Evolutionary conservation across 2,888 invertebrate genomes (phyloP), one percentile per base, ranked within the genome.

Genomic region (Parasteatoda lunata): DNA sequence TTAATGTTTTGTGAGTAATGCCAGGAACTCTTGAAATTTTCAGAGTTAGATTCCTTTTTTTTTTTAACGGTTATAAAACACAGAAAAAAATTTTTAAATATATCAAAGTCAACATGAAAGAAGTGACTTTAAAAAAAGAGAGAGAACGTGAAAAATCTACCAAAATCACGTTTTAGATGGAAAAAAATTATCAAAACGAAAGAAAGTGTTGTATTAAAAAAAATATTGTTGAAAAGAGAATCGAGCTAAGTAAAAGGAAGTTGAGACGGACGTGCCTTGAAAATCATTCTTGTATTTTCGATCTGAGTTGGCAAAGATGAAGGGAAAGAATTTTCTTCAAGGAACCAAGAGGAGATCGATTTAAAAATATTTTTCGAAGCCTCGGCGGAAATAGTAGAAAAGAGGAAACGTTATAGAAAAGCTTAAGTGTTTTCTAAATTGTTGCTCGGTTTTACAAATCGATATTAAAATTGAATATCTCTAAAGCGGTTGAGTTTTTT

Each of bases 191-290:
- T 30, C 30, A 30, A 70, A 47, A 45, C 9, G 47, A 52, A 77
- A 69, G 52, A 66, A 80, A 80, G n/a, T 65, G 48, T 47, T 30
- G 76, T 13, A 75, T 59, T 11, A 70, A 70, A 45, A 48, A 48
- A 66, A 66, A 65, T 59, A 71, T 68, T 30, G 59, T 71, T 45
- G 69, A 69, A 54, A 59, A 59, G 52, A 51, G 64, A 73, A 68
- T 64, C 45, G 30, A 78, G 72, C 30, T 45, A 80, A 80, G 72
- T 72, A 72, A 82, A 82, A 82, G 82, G 54, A 76, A 82, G 69
- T n/a, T 59, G 75, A 66, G 66, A 66, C 30, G 82, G 76, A 82
- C 82, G 82, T 82, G 82, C 73, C 82, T 82, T 72, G 65, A 76
- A 75, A 47, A 76, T 45, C 48, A 48, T 48, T 47, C 48, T 48